Base-by-base conservation (phyloP, 1,140 invertebrate species). In the Brachionus rotundiformis region DNA sequence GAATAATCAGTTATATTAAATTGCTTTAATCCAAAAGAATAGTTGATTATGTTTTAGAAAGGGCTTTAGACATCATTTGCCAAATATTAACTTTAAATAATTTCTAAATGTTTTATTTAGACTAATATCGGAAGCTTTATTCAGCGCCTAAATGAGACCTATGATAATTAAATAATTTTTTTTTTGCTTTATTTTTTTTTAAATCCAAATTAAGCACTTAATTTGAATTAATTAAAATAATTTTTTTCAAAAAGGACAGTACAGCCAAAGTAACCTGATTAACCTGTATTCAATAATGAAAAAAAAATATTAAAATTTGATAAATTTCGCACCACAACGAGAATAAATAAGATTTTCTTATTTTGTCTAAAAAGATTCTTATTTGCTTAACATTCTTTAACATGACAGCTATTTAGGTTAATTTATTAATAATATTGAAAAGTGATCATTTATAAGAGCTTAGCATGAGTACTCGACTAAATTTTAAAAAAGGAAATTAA, bases 381-480 rank as follows among this genome's bases (percentile, higher is more conserved):
- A 63, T 63, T 63, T 63, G 29, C 29, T 63, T 63, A 63, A 33
- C 61, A 63, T 63, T 63, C 29, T 63, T 63, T 63, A 63, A 63
- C 61, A 63, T 63, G 61, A 63, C 61, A 63, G n/a, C 61, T 63
- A 33, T 29, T 29, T 63, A 29, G 61, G 25, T 63, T 63, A 63
- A 63, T 29, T 63, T 63, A 63, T 13, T 63, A 63, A 63, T n/a
- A 68, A 33, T 36, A 68, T 13, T n/a, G 7, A 68, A 33, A 36
- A 36, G 16, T 33, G 33, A 68, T 36, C 63, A 33, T 36, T 19
- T 33, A 36, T 29, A 33, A 33, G 29, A 36, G 63, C 63, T 68
- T 68, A 68, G 63, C 63, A 36, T 68, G 31, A 36, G 33, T 33
- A 8, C 19, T 68, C 63, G 16, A 68, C 33, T 68, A 19, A 73